These are phyloP conservation scores for Cydia pomonella DNA, from an alignment of 1,140 invertebrate species.

Conservation along the genomic window DNA sequence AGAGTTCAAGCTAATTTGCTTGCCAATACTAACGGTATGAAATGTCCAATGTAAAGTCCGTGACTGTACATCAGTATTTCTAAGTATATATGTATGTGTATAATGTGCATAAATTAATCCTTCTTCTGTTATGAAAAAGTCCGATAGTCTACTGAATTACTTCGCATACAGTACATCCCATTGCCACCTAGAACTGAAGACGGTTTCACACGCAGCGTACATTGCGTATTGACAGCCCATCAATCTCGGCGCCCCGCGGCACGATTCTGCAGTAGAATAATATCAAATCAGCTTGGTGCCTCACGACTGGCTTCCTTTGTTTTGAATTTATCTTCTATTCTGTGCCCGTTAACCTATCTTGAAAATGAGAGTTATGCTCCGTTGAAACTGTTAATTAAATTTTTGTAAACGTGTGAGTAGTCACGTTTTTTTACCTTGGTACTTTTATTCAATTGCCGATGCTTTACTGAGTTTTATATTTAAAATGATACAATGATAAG, in stretches of 20 bases:
- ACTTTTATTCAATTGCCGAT: neutral
- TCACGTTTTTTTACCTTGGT: neutral
- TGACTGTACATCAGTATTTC: no score
- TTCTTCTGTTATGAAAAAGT: no score
- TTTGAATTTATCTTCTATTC: constrained; percentile 55
- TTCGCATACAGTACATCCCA: neutral
- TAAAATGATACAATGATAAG: neutral
- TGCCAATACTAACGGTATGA: no score
- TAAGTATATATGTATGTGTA: no score
- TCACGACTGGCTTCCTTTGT: constrained; percentile 72
- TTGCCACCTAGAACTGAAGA: constrained; percentile 28
- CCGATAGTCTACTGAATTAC: no score
- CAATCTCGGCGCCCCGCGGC: constrained; percentile 65
- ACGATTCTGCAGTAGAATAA: constrained; percentile 69
- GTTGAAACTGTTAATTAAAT: constrained; percentile 29
- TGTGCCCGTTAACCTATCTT: constrained; percentile 59
- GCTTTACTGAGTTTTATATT: neutral
- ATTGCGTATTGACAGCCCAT: constrained; percentile 63
- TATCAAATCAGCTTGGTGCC: constrained; percentile 76
- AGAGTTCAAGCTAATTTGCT: no score
- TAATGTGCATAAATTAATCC: no score
- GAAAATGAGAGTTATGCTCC: constrained; percentile 36
- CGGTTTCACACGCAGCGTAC: constrained; percentile 42
- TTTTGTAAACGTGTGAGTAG: constrained; percentile 19
- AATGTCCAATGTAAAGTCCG: no score